These are phyloP conservation scores for Alviniconcha marisindica DNA, from an alignment of 1,140 invertebrate genomes.

Conservation along the genomic window DNA sequence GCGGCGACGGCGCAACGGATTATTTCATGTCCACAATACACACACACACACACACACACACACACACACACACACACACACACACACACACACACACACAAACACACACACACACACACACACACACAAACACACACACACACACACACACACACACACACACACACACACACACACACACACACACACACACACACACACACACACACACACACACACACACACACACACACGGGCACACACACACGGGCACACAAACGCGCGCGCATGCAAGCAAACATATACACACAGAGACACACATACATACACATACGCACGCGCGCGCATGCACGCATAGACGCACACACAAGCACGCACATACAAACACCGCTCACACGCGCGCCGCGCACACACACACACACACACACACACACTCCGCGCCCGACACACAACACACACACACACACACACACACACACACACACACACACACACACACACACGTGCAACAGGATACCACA, in stretches of 20 bases:
- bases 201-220: no score
- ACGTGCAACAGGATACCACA: not conserved
- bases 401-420: conserved; percentile 10
- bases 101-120: no score
- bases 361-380: not conserved
- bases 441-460: conserved; percentile 15
- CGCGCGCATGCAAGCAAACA: not conserved
- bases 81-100: no score
- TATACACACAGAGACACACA: conserved; percentile 4
- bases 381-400: not conserved
- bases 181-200: no score
- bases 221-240: no score
- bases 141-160: no score
- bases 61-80: no score
- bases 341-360: not conserved
- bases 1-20: no score
- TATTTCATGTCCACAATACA: no score
- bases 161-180: no score
- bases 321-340: not conserved
- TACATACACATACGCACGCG: not conserved
- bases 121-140: no score
- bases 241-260: no score
- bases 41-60: not conserved
- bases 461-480: conserved; percentile 10
- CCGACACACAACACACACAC: conserved; percentile 12